Conservation (phyloP, 2,888 invertebrate species). For the Creontiades dilutus region DNA sequence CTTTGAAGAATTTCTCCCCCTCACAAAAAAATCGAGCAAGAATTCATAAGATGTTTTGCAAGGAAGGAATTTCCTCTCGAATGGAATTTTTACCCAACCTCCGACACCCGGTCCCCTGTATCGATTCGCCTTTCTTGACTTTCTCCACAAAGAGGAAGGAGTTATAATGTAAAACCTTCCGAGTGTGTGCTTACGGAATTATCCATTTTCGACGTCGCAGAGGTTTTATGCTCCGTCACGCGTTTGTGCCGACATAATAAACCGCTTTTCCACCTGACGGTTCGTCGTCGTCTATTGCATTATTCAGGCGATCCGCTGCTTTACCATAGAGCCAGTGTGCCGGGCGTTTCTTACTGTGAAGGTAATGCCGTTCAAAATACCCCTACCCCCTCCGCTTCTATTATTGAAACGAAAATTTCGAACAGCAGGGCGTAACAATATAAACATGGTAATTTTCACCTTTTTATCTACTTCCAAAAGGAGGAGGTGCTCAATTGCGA, state of each 20-base stretch:
- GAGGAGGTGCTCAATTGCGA: too few species aligned
- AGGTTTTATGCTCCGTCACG: constrained; percentile 17
- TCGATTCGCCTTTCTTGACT: constrained; percentile 26
- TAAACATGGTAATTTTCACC: too few species aligned
- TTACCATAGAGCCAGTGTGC: background rate
- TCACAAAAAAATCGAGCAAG: background rate
- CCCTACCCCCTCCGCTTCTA: too few species aligned
- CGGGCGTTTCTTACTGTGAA: too few species aligned
- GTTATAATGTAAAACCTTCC: background rate
- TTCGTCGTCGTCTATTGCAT: constrained; percentile 10
- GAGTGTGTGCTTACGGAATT: background rate
- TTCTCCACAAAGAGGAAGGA: background rate
- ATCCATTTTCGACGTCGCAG: constrained; percentile 8
- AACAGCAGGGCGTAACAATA: too few species aligned
- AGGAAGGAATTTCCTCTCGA: background rate
- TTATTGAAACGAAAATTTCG: too few species aligned
- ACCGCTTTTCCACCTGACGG: constrained; percentile 34
- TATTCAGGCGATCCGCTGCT: background rate
- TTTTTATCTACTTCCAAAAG: too few species aligned
- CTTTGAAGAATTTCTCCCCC: constrained; percentile 6
- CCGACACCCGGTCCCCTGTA: background rate
- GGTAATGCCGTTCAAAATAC: too few species aligned
- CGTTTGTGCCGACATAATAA: constrained; percentile 16
- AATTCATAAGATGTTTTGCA: constrained; percentile 2
- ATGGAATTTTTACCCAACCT: background rate